Base-by-base conservation (phyloP, 1,140 invertebrate species). In the Coptotermes formosanus region DNA sequence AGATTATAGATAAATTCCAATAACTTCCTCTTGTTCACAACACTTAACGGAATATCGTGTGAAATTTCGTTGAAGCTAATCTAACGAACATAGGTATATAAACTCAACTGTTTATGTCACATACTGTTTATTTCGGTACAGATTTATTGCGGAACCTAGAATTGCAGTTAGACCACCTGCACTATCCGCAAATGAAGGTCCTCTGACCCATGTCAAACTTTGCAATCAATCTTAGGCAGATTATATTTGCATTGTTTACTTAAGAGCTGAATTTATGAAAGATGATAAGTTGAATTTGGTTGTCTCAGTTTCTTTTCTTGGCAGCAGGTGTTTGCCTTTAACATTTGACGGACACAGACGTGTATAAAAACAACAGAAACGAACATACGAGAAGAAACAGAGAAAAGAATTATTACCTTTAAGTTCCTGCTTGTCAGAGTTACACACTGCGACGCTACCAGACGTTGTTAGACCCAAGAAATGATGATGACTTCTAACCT, bases 211-310 rank as follows among this genome's bases (percentile, higher is more conserved):
- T 25, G n/a, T 75, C 64, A 75, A n/a, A 30, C 9, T 8, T 2
- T 75, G 64, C n/a, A 30, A 75, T 75, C 14, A 75, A 25, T 75
- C 64, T 19, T 55, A 4, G 52, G 21, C 14, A 55, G 21, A 1
- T 55, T 19, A 55, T 21, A 30, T 25, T 75, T 75, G 64, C 64
- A 30, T 75, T 75, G 64, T 75, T 75, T 75, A 75, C 64, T 12
- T 75, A 75, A 75, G 14, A 38, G 64, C 25, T n/a, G n/a, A 75
- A 30, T 30, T 75, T 75, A 75, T 30, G 7, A 12, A 75, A 11
- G 64, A 75, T 75, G 64, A 75, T 75, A 75, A 75, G 64, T 75
- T 75, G 64, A 75, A 75, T 75, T 75, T 30, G 30, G 64, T 25
- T n/a, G 64, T 25, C 64, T 30, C 3, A n/a, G n/a, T 75, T 75